phyloP scores from a whole-genome alignment of 2,888 invertebrate species.

The Drosophila formosana region DNA sequence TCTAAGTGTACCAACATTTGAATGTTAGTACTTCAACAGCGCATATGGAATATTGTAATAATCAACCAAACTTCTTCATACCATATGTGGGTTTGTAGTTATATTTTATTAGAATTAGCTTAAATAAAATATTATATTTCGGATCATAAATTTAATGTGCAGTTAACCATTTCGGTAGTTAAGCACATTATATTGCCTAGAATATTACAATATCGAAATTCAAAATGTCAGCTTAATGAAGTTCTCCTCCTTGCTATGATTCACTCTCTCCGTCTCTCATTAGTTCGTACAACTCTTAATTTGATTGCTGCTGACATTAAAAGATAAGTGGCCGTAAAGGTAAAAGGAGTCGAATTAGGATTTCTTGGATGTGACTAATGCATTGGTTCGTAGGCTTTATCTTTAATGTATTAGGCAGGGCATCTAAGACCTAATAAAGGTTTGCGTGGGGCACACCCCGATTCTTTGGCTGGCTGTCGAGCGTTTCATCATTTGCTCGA shows the following conservation, averaged over 20 bases:
- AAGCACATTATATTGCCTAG: neutral
- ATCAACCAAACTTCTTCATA: too few relatives aligned
- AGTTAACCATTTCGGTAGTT: neutral
- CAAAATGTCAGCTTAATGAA: neutral
- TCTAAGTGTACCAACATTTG: too few relatives aligned
- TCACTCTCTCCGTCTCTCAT: neutral
- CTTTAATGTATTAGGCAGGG: neutral
- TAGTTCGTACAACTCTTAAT: neutral
- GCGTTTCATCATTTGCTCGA: slow-evolving; percentile 23
- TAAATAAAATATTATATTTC: too few relatives aligned
- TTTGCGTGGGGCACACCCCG: slow-evolving; percentile 28
- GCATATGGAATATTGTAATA: too few relatives aligned
- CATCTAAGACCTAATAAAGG: neutral
- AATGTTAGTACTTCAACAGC: too few relatives aligned
- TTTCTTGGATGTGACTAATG: neutral
- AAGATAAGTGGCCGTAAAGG: neutral
- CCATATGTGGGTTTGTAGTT: too few relatives aligned
- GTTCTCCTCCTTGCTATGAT: neutral
- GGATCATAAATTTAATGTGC: too few relatives aligned
- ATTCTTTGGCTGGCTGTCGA: slow-evolving; percentile 1
- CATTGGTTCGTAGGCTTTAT: slow-evolving; percentile 2
- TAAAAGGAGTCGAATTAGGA: neutral
- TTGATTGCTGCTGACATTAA: neutral
- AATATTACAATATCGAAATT: too few relatives aligned
- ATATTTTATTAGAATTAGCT: too few relatives aligned